Evolutionary conservation across 2,888 invertebrate species (phyloP).

Genomic region (Galeopsomyia nigrocyanea): DNA sequence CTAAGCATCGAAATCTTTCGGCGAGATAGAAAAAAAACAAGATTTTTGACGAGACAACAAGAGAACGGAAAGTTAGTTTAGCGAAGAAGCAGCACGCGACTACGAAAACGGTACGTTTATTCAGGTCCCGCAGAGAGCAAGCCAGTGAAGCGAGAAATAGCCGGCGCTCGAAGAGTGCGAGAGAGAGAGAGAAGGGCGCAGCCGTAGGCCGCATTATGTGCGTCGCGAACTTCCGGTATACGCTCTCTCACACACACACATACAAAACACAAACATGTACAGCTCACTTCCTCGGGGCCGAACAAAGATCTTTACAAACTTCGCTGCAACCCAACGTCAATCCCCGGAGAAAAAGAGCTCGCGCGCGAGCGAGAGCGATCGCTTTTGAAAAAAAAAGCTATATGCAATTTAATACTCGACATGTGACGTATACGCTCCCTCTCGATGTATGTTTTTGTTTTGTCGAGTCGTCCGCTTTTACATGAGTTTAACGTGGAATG

Average conservation of each 20-base stretch:
- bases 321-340: slow-evolving; percentile 59
- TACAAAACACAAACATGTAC: slow-evolving; percentile 40
- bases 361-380: slow-evolving; percentile 4
- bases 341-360: slow-evolving; percentile 30
- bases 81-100: too few species aligned
- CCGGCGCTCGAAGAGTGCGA: slow-evolving; percentile 36
- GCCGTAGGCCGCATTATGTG: slow-evolving; percentile 39
- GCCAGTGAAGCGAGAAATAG: slow-evolving; percentile 47
- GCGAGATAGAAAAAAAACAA: too few species aligned
- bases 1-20: too few species aligned
- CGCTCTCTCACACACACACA: background rate
- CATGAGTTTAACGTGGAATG: too few species aligned
- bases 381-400: slow-evolving; percentile 39
- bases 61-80: too few species aligned
- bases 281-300: slow-evolving; percentile 59
- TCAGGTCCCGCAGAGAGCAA: background rate
- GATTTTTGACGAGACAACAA: too few species aligned
- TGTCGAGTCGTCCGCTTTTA: too few species aligned
- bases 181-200: slow-evolving; percentile 41
- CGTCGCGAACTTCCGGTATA: slow-evolving; percentile 44
- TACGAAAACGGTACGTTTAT: slow-evolving; percentile 7
- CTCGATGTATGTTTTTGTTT: too few species aligned
- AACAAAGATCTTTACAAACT: slow-evolving; percentile 66
- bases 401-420: slow-evolving; percentile 45
- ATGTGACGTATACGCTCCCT: too few species aligned